A percentile compares a stretch with the other conserved stretches of the same genome.
Evolutionary conservation across 2,888 invertebrate species (phyloP).

Genomic region (Morpho achilles): DNA sequence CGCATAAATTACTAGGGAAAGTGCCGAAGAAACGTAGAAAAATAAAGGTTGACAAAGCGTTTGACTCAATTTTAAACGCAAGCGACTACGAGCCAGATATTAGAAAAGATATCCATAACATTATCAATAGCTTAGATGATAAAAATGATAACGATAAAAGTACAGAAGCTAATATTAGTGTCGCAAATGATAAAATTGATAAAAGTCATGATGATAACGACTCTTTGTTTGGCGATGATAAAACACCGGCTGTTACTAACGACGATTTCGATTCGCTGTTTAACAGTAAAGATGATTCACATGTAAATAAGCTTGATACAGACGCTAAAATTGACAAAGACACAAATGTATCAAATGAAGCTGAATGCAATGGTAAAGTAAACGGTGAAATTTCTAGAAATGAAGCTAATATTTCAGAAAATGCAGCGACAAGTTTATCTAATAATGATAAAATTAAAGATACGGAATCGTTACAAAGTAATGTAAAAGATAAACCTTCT

Average conservation of each 20-base stretch:
- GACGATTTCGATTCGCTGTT: slow-evolving; percentile 29
- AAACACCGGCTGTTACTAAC: slow-evolving; percentile 22
- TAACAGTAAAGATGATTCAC: slow-evolving; percentile 8
- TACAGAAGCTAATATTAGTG: background rate
- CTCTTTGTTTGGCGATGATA: slow-evolving; percentile 24
- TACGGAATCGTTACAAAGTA: too few relatives aligned
- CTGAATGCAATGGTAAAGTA: background rate
- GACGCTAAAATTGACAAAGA: background rate
- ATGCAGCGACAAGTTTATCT: too few relatives aligned
- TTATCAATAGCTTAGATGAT: slow-evolving; percentile 41
- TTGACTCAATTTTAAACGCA: slow-evolving; percentile 33
- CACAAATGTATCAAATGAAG: slow-evolving; percentile 4
- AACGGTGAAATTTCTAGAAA: background rate
- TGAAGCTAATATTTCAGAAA: too few relatives aligned
- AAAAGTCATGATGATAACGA: slow-evolving; percentile 19
- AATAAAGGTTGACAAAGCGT: slow-evolving; percentile 33
- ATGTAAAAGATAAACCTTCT: too few relatives aligned
- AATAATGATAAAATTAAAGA: too few relatives aligned
- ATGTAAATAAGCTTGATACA: slow-evolving; percentile 11
- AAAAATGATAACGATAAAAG: slow-evolving; percentile 14
- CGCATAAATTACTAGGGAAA: slow-evolving; percentile 45
- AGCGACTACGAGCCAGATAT: slow-evolving; percentile 32
- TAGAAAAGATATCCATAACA: slow-evolving; percentile 37
- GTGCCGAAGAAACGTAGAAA: slow-evolving; percentile 45
- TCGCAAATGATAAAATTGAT: slow-evolving; percentile 10